phyloP scores from a whole-genome alignment of 2,888 invertebrate genomes.

The Lamproptera curius region DNA sequence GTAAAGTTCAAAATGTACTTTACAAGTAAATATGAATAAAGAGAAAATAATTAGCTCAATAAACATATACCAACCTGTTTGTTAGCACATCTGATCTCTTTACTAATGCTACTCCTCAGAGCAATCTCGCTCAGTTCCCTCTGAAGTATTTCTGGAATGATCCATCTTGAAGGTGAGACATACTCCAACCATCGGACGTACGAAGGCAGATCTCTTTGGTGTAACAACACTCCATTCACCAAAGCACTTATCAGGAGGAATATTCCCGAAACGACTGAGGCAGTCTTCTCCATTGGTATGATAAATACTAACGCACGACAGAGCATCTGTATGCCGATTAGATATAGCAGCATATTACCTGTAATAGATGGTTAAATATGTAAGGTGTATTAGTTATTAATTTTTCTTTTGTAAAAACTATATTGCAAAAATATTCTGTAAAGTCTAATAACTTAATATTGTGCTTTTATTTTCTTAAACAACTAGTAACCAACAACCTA shows the following conservation, averaged over 20 bases:
- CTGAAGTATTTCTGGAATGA: slow-evolving; percentile 81
- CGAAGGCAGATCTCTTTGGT: slow-evolving; percentile 81
- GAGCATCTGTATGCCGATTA: slow-evolving; percentile 83
- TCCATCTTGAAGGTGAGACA: slow-evolving; percentile 86
- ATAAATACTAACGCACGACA: slow-evolving; percentile 83
- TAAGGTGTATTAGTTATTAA: too few species aligned
- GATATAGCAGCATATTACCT: slow-evolving; percentile 86
- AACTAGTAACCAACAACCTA: too few species aligned
- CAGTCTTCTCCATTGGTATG: slow-evolving; percentile 81
- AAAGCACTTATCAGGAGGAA: slow-evolving; percentile 80
- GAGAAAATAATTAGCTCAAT: too few species aligned
- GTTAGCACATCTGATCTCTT: slow-evolving; percentile 80
- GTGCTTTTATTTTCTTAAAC: too few species aligned
- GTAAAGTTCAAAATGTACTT: too few species aligned
- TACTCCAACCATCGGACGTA: slow-evolving; percentile 83
- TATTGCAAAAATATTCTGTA: too few species aligned
- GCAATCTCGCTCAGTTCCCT: slow-evolving; percentile 83
- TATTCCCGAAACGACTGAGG: slow-evolving; percentile 79
- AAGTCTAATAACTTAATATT: too few species aligned
- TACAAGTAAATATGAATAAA: too few species aligned
- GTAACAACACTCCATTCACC: slow-evolving; percentile 83
- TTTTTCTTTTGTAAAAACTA: too few species aligned
- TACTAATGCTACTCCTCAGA: slow-evolving; percentile 71
- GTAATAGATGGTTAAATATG: too few species aligned
- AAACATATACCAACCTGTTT: slow-evolving; percentile 81